Evolutionary conservation across 2,797 vertebrate genomes (phyloP), one percentile per base, ranked within the genome.

Genomic region (Cephalopachus bancanus): DNA sequence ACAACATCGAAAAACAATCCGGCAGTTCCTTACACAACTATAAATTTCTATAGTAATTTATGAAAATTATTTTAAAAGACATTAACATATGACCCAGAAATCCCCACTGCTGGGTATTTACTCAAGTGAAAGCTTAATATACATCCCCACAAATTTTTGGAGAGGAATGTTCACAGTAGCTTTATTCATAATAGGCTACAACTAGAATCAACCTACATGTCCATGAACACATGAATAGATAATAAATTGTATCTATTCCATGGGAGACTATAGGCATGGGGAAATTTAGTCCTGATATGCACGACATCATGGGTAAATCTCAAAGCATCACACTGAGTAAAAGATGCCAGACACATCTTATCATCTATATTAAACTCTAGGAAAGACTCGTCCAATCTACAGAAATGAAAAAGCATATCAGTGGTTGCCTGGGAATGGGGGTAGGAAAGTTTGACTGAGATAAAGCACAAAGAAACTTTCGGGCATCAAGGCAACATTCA

Each of bases 221-320:
- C 55, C 17, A 1, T 0, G 5, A 24, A 53, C 30, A 24, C n/a
- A 22, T 28, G 16, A 28, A 53, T 0, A 69, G 11, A 20, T 26
- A 55, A 64, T 49, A 75, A 74, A 71, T 1, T 19, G 3, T 15
- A n/a, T 59, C 49, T 24, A 6, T 2, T 3, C 62, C 11, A 4
- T 5, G 12, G 30, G 3, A 12, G 0, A 17, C 9, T 4, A 17
- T 15, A 0, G 26, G n/a, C 33, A 33, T 1, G 12, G 7, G 37
- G 14, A 37, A 22, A 12, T 1, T 17, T 4, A 7, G 5, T 8
- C 7, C 26, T 7, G 14, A 75, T 1, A 59, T 5, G 16, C 1
- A 44, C 28, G 24, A 28, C 20, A 30, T 22, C 49, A 16, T 4
- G 24, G 51, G 1, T 24, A 28, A 72, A 64, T 24, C 51, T 75